A percentile compares a stretch with the other conserved stretches of the same genome.
phyloP scores from a whole-genome alignment of 2,113 vertebrate genomes.

The Helogale parvula region DNA sequence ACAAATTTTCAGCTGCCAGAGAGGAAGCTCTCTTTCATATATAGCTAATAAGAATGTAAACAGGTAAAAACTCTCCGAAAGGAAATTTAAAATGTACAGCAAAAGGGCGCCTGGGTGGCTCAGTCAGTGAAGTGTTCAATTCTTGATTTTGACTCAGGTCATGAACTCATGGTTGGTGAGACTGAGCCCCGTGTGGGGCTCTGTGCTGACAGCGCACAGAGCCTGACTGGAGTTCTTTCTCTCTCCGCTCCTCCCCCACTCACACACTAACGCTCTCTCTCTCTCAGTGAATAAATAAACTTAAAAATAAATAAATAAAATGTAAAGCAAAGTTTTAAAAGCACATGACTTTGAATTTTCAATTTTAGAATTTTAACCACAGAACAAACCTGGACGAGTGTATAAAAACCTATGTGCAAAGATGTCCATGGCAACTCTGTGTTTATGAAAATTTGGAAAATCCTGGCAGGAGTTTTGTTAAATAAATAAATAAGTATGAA shows the following conservation, averaged over 20 bases:
- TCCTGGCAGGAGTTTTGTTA: not conserved
- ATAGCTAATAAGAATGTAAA: not conserved
- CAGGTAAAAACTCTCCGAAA: not conserved
- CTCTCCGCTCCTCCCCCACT: too few species aligned
- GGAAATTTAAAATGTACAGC: conserved; percentile 15
- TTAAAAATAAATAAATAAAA: not conserved
- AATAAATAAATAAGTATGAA: not conserved
- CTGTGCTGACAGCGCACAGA: too few species aligned
- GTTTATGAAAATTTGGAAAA: conserved; percentile 33
- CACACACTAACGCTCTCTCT: too few species aligned
- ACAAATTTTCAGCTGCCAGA: conserved; percentile 22
- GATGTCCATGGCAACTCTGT: not conserved
- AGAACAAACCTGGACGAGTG: not conserved
- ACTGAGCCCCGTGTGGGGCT: too few species aligned
- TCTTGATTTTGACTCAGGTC: too few species aligned
- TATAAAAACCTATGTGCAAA: not conserved
- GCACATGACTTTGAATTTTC: conserved; percentile 48
- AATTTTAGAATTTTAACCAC: conserved; percentile 28
- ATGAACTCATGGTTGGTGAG: too few species aligned
- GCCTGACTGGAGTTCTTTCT: too few species aligned
- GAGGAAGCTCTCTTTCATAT: conserved; percentile 32
- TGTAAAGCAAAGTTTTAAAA: not conserved
- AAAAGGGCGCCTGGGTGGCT: not conserved
- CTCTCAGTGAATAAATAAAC: too few species aligned
- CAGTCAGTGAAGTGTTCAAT: too few species aligned